Percentiles rank a stretch among this genome's conserved stretches.
These are phyloP conservation scores for Mus spretus DNA, from an alignment of 2,797 vertebrate genomes.

Conservation along the genomic window DNA sequence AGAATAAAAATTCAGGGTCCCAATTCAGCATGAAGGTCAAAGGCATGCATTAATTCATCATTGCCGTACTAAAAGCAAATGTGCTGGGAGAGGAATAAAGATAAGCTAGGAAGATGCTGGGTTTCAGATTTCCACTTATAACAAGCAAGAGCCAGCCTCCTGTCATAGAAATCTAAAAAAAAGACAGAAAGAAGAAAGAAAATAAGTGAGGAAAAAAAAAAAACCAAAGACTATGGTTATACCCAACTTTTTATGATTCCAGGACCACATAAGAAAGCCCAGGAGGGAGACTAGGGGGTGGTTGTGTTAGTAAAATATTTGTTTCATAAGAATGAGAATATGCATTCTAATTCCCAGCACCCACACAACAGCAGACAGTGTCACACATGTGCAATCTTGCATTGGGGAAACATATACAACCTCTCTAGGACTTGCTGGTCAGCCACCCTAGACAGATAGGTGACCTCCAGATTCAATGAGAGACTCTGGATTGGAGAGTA, in stretches of 20 bases:
- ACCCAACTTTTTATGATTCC: not conserved
- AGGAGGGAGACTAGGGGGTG: not conserved
- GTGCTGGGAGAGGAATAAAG: not conserved
- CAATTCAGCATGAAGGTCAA: slow-evolving; percentile 47
- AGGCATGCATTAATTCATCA: not conserved
- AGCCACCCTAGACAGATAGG: not conserved
- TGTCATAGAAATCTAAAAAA: not conserved
- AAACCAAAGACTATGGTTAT: not conserved
- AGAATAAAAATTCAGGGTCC: slow-evolving; percentile 41
- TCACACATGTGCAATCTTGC: too few species aligned
- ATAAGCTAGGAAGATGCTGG: not conserved
- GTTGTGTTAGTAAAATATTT: not conserved
- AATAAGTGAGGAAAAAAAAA: not conserved
- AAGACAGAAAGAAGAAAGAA: not conserved
- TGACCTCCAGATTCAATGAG: not conserved
- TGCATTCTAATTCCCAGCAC: not conserved
- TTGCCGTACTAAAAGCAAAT: not conserved
- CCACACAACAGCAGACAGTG: not conserved
- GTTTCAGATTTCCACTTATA: not conserved
- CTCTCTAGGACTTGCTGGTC: not conserved
- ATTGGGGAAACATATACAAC: not conserved
- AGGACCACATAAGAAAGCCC: not conserved
- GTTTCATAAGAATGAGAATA: not conserved
- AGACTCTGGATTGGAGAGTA: not conserved
- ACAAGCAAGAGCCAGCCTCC: not conserved